Base-by-base conservation (phyloP, 2,888 invertebrate genomes). In the Caradrina clavipalpis region DNA sequence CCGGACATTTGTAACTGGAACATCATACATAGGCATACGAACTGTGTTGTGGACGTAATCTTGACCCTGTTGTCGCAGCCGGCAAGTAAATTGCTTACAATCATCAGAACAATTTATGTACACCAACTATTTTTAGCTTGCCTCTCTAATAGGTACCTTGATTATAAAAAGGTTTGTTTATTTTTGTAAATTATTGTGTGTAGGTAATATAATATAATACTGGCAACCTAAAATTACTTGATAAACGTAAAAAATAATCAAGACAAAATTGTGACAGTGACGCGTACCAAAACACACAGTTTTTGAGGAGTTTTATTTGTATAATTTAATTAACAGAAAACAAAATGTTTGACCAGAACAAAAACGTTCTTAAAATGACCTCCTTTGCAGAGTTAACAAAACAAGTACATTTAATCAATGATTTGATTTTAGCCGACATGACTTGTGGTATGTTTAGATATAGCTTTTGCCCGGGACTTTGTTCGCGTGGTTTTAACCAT, bases 361-460 rank as follows among this genome's bases (percentile, higher is more conserved):
- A 62, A 45, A 19, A 11, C 0, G 6, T 26, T 5, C 7, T 58
- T 60, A 83, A 39, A 62, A 84, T 84, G 83, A 86, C 86, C 56
- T 80, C 90, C 8, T 94, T 95, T 82, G 82, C 88, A 0, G 93
- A 95, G 42, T 45, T 95, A 66, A 90, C 92, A 1, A 90, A 89
- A 67, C 90, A 92, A 88, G 90, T 94, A 7, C 90, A 93, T 83
- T 68, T 89, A 47, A 88, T 94, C 39, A 93, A 92, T 69, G 94
- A 94, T 81, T 81, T 93, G 49, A 94, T 95, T 78, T 82, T 94
- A 63, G 85, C 91, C 1, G 93, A 93, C 76, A 92, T 94, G 90
- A 86, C 87, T 60, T 90, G 83, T 69, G 92, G 94, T 92, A 86
- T 71, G 82, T 76, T 62, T 57, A 51, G 10, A 2, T 26, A 17